Conservation (phyloP, 2,797 vertebrate genomes). For the Sebastes goodei region DNA sequence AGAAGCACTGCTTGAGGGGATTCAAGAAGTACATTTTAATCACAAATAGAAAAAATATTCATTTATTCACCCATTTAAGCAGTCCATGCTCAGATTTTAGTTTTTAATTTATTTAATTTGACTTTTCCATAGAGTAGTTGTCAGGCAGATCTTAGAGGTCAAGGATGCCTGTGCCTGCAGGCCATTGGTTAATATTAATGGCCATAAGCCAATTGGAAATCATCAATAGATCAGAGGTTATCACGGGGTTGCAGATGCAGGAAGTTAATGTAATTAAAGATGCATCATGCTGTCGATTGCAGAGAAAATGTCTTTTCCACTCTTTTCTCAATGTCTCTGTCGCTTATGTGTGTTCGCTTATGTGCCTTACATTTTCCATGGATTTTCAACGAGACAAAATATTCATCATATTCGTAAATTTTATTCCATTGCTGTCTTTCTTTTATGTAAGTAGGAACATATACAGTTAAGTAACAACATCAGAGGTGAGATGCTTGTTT, state of each 20-base stretch:
- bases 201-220: constrained; percentile 57
- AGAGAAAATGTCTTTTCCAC: constrained; percentile 49
- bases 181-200: constrained; percentile 82
- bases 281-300: constrained; percentile 70
- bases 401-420: background rate
- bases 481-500: background rate
- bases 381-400: background rate
- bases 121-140: constrained; percentile 45
- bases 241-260: constrained; percentile 74
- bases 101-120: constrained; percentile 36
- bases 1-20: constrained; percentile 26
- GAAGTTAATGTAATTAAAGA: constrained; percentile 82
- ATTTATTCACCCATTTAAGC: constrained; percentile 37
- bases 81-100: background rate
- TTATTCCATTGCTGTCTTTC: background rate
- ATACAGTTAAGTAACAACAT: background rate
- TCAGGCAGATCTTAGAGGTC: constrained; percentile 72
- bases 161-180: constrained; percentile 72
- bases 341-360: too few relatives aligned
- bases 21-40: constrained; percentile 9
- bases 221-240: constrained; percentile 84
- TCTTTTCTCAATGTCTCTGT: background rate
- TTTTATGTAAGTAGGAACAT: background rate
- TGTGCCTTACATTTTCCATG: background rate
- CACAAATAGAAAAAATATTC: constrained; percentile 18